phyloP scores from a whole-genome alignment of 2,113 vertebrate species.

The Chionis minor region DNA sequence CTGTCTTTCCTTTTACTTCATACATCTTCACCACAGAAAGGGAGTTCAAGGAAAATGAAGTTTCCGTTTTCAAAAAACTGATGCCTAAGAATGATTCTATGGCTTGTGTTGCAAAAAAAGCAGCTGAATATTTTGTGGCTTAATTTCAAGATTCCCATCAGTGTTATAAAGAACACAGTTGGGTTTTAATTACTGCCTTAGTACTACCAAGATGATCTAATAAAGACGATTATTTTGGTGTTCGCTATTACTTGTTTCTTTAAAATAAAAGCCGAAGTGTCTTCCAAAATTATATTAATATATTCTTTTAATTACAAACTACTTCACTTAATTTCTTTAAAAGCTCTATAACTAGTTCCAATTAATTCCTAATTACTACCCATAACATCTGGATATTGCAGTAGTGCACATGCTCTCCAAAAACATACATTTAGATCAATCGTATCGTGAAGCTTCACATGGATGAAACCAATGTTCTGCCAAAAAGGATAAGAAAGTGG shows the following conservation, averaged over 20 bases:
- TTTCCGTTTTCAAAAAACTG: neutral
- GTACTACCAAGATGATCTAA: neutral
- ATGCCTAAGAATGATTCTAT: neutral
- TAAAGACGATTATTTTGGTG: neutral
- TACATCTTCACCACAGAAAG: neutral
- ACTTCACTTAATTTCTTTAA: neutral
- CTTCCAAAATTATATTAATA: neutral
- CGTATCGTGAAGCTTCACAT: neutral
- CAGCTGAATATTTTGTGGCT: neutral
- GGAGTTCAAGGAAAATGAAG: neutral
- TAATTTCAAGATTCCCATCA: neutral
- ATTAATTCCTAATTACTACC: neutral
- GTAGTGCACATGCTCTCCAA: neutral
- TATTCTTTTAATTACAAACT: neutral
- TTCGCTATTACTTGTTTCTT: neutral
- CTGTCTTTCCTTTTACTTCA: neutral
- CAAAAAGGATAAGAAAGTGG: neutral
- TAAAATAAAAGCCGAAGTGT: neutral
- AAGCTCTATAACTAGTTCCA: neutral
- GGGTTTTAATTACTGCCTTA: slow-evolving; percentile 20
- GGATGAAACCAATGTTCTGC: neutral
- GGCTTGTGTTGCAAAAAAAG: neutral
- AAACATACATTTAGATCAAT: neutral
- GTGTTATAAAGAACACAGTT: neutral
- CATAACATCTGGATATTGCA: neutral